Evolutionary conservation across 2,797 vertebrate genomes (phyloP), one percentile per base, ranked within the genome.

Genomic region (Antennarius maculatus): DNA sequence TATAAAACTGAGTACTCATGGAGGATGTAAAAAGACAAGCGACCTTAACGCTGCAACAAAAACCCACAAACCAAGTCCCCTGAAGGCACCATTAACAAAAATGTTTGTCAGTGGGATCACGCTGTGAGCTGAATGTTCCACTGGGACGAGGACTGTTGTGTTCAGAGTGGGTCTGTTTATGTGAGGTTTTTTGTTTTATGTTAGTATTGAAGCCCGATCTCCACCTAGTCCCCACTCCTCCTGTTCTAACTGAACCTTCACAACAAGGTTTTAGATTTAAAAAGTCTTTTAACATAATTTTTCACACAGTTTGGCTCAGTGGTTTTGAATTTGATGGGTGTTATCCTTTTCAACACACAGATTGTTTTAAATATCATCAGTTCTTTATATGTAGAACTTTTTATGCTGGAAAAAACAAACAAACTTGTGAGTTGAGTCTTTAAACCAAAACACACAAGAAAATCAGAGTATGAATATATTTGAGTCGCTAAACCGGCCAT

Each of bases 1-100:
- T n/a, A 6, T 43, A 17, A 54, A 46, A 74, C 60, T 1, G 61
- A 65, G 52, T 60, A 57, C 57, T 46, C 5, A 46, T 70, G 47
- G 55, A 42, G 14, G 45, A 39, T 68, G 29, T 53, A 39, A 53
- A 42, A 57, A 45, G 16, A 11, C 15, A 16, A 45, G 28, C 61
- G 49, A 34, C n/a, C 34, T 45, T 51, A 65, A 41, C 67, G 17
- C 6, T 13, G 15, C 16, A 27, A 67, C 37, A 61, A 66, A 15
- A 45, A 46, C 13, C 8, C 5, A 50, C 41, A 45, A 13, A 31
- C 8, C 45, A 34, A 34, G 31, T 76, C 16, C 34, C 39, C 17
- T 43, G 16, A 46, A 59, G 42, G 50, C 11, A 54, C 3, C 37
- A 43, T 27, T 17, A 13, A 18, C 53, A 28, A 7, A 42, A 12